A percentile compares a stretch with the other conserved stretches of the same genome.
Evolutionary conservation across 2,113 vertebrate species (phyloP).

Genomic region (Gymnocephalus cernua): DNA sequence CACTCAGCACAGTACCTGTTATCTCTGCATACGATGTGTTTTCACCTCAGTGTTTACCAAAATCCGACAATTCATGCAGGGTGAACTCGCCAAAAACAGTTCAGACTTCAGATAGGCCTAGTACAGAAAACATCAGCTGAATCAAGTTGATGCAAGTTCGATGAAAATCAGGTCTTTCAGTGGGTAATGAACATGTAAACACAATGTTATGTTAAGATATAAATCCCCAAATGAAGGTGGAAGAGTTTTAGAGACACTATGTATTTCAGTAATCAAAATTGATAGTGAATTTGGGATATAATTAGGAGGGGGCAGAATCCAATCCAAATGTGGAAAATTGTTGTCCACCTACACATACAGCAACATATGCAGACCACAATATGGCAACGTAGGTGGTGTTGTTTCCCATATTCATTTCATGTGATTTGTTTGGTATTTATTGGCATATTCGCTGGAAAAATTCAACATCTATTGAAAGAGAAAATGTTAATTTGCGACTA

Average conservation of each 20-base stretch:
- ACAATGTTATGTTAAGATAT: not conserved
- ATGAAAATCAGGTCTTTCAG: not conserved
- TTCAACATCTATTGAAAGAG: too few relatives aligned
- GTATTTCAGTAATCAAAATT: not conserved
- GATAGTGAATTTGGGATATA: too few relatives aligned
- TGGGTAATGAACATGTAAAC: not conserved
- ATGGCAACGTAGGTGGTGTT: not conserved
- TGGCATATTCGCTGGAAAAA: not conserved
- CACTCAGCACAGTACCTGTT: not conserved
- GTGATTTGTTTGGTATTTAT: not conserved
- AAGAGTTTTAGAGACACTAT: not conserved
- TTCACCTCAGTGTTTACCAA: not conserved
- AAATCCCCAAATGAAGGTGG: not conserved
- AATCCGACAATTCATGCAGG: not conserved
- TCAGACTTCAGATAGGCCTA: not conserved
- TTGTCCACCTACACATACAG: not conserved
- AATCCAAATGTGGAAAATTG: not conserved
- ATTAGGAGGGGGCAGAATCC: not conserved
- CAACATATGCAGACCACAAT: conserved; percentile 3
- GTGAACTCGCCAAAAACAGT: not conserved
- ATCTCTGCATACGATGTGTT: not conserved
- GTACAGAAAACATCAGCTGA: not conserved
- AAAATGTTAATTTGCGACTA: not conserved
- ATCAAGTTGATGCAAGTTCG: too few relatives aligned
- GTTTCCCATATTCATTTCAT: not conserved